A percentile compares a stretch with the other conserved stretches of the same genome.
Conservation (phyloP, 2,113 vertebrate species). For the Raja brachyura region DNA sequence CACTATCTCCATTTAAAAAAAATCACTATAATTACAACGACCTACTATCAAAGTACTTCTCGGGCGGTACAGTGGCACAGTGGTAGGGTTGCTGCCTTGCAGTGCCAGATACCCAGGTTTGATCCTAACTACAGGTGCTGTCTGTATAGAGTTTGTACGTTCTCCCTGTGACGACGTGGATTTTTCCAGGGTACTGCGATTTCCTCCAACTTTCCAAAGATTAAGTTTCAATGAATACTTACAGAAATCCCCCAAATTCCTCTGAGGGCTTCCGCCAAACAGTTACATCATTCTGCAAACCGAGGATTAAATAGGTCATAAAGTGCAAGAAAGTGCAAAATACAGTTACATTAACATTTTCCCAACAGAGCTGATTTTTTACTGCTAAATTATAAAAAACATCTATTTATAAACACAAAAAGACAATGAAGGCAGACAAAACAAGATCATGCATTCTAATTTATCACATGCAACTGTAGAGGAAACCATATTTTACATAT, state of each 20-base stretch:
- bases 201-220: too few relatives aligned
- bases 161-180: too few relatives aligned
- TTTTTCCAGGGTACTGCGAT: too few relatives aligned
- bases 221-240: constrained; percentile 50
- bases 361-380: too few relatives aligned
- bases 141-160: too few relatives aligned
- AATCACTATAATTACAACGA: background rate
- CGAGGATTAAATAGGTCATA: constrained; percentile 32
- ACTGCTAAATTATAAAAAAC: background rate
- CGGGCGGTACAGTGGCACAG: too few relatives aligned
- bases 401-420: background rate
- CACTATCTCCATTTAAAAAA: background rate
- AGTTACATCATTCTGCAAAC: constrained; percentile 66
- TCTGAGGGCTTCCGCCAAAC: constrained; percentile 73
- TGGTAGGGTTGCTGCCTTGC: too few relatives aligned
- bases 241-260: constrained; percentile 76
- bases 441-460: background rate
- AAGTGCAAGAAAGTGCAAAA: background rate
- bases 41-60: background rate
- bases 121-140: too few relatives aligned
- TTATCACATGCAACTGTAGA: background rate
- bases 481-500: background rate
- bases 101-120: too few relatives aligned
- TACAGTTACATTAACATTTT: background rate
- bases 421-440: background rate